Conservation (phyloP, 1,140 invertebrate genomes). For the Pemphigus obesinymphae region DNA sequence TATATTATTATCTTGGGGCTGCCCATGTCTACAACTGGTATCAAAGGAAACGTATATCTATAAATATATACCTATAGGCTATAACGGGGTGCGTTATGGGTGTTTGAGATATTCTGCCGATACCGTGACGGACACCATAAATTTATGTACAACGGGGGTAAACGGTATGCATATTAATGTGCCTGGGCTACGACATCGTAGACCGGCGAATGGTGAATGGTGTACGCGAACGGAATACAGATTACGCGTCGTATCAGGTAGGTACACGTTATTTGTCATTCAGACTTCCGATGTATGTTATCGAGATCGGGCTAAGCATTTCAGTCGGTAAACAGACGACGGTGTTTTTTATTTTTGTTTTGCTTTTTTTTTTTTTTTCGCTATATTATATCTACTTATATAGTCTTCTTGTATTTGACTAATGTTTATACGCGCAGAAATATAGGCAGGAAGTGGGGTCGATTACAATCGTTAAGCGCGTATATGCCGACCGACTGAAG, state of each 20-base stretch:
- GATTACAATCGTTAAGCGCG: not conserved
- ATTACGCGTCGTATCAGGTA: not conserved
- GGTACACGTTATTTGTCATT: slow-evolving; percentile 29
- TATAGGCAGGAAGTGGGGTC: not conserved
- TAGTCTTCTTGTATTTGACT: too few relatives aligned
- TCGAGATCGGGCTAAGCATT: slow-evolving; percentile 25
- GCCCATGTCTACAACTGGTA: too few relatives aligned
- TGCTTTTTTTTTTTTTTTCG: too few relatives aligned
- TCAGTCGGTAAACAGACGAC: too few relatives aligned
- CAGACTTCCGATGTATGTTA: not conserved
- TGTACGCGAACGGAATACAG: slow-evolving; percentile 29
- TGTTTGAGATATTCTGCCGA: slow-evolving; percentile 19
- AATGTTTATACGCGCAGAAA: not conserved
- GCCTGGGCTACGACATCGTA: too few relatives aligned
- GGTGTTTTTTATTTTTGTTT: too few relatives aligned
- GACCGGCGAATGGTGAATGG: not conserved
- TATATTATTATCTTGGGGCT: too few relatives aligned
- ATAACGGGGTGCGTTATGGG: not conserved
- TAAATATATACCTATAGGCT: not conserved
- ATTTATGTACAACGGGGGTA: slow-evolving; percentile 25
- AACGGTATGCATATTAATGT: slow-evolving; percentile 31
- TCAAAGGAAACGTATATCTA: not conserved
- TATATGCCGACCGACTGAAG: too few relatives aligned
- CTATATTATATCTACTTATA: too few relatives aligned
- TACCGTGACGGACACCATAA: not conserved